Conservation (phyloP, 2,113 vertebrate genomes). For the Sprattus sprattus region DNA sequence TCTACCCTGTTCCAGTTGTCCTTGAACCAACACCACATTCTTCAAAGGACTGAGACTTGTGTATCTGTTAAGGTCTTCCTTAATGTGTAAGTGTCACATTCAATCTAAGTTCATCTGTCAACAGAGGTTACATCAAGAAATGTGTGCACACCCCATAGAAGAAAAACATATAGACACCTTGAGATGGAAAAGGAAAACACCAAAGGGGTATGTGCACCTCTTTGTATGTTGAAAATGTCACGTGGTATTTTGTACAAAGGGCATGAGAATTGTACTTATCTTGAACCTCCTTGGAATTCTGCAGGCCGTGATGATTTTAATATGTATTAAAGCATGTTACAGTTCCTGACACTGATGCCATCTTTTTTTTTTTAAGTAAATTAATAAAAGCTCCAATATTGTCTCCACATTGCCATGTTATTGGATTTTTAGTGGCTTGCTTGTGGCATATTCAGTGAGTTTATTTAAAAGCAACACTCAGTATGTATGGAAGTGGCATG, state of each 20-base stretch:
- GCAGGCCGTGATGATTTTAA: neutral
- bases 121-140: conserved; percentile 23
- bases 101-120: neutral
- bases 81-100: conserved; percentile 42
- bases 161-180: neutral
- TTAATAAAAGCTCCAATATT: neutral
- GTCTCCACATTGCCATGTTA: neutral
- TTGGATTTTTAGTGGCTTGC: neutral
- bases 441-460: neutral
- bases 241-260: neutral
- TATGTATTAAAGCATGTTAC: neutral
- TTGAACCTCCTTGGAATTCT: neutral
- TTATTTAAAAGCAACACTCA: neutral
- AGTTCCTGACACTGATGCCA: neutral
- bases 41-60: conserved; percentile 41
- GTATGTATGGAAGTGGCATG: neutral
- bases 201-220: neutral
- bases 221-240: neutral
- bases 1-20: conserved; percentile 46
- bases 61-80: neutral
- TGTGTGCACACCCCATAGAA: neutral
- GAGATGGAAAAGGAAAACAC: neutral
- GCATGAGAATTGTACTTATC: neutral
- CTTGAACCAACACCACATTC: conserved; percentile 60
- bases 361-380: neutral